A percentile compares a stretch with the other conserved stretches of the same genome.
phyloP scores from a whole-genome alignment of 1,140 invertebrate species.

The Papilio machaon region DNA sequence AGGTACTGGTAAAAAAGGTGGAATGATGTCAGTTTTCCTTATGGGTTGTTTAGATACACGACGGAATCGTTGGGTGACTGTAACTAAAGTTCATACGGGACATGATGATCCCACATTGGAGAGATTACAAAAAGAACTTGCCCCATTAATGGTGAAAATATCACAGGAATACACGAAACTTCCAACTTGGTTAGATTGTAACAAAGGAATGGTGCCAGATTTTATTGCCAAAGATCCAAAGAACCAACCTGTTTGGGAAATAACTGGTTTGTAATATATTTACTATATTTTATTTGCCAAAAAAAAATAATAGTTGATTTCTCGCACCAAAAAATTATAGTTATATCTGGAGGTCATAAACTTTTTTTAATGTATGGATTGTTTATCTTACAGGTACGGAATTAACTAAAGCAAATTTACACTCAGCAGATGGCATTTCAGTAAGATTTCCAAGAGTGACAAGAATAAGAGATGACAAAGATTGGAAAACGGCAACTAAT shows the following conservation, averaged over 20 bases:
- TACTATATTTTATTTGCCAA: no score
- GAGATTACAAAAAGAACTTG: constrained; percentile 88
- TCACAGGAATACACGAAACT: constrained; percentile 84
- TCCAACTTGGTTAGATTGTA: constrained; percentile 92
- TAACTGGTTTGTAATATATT: constrained; percentile 84
- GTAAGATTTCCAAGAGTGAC: constrained; percentile 96
- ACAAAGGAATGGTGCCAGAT: constrained; percentile 93
- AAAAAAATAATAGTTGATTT: no score
- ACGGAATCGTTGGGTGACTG: constrained; percentile 90
- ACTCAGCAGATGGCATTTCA: constrained; percentile 95
- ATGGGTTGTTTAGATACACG: constrained; percentile 93
- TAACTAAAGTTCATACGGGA: constrained; percentile 93
- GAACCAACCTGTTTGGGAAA: constrained; percentile 95
- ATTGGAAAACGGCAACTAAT: constrained; percentile 91
- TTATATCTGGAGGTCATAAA: no score
- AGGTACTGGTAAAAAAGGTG: constrained; percentile 94
- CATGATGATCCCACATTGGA: constrained; percentile 93
- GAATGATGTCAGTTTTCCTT: constrained; percentile 95
- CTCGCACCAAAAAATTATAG: no score
- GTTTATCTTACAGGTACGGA: constrained; percentile 85
- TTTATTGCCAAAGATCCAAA: constrained; percentile 93
- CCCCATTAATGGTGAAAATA: constrained; percentile 89
- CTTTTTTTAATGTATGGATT: neutral
- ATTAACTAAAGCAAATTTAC: constrained; percentile 92
- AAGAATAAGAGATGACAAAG: constrained; percentile 91